A percentile compares a stretch with the other conserved stretches of the same genome.
These are phyloP conservation scores for Drosophila dunni DNA, from an alignment of 1,140 invertebrate species.

Conservation along the genomic window DNA sequence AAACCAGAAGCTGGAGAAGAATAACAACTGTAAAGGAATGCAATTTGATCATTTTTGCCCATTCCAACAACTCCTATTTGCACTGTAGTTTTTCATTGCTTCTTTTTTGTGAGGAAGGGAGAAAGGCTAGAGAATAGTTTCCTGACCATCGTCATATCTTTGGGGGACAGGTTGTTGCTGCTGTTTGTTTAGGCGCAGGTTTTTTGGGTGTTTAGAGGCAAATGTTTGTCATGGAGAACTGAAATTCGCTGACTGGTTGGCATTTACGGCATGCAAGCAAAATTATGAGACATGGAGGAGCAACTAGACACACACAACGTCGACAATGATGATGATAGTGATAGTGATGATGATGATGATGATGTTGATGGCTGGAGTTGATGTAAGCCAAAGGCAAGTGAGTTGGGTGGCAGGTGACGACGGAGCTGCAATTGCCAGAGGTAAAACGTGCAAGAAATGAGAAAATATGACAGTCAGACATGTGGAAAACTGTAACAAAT, in stretches of 20 bases:
- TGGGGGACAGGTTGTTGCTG: conserved; percentile 18
- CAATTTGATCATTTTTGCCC: conserved; percentile 47
- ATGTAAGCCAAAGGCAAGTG: conserved; percentile 9
- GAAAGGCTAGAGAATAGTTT: not conserved
- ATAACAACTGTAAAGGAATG: conserved; percentile 39
- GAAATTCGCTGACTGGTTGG: conserved; percentile 50
- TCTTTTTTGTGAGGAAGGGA: conserved; percentile 1
- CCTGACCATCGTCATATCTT: conserved; percentile 24
- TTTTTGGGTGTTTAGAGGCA: conserved; percentile 34
- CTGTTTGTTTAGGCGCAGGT: conserved; percentile 38
- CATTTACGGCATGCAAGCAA: conserved; percentile 58
- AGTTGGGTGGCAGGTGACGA: conserved; percentile 27
- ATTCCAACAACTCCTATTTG: conserved; percentile 17
- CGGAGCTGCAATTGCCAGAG: conserved; percentile 72
- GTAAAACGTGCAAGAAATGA: conserved; percentile 75
- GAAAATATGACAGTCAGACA: conserved; percentile 79
- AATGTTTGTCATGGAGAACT: conserved; percentile 31
- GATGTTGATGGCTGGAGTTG: conserved; percentile 23
- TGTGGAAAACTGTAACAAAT: conserved; percentile 67
- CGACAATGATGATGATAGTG: conserved; percentile 36
- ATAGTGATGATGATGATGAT: conserved; percentile 44
- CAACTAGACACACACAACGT: conserved; percentile 33
- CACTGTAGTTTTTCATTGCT: not conserved
- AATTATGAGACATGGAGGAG: conserved; percentile 71
- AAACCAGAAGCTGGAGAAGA: not conserved